Base-by-base conservation (phyloP, 2,113 vertebrate genomes). In the Coturnix japonica region DNA sequence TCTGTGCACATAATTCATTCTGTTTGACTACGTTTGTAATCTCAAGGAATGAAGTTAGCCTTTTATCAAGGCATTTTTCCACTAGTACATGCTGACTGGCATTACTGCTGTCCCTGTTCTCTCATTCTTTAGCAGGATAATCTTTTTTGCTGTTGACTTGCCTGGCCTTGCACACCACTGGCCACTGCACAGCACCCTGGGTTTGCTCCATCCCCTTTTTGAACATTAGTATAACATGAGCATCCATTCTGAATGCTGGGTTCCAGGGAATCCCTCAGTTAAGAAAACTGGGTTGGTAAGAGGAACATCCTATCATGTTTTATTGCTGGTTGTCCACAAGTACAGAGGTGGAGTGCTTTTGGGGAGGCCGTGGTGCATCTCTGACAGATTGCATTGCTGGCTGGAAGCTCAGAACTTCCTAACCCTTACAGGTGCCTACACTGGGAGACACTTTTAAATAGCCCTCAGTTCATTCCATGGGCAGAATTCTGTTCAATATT, bases 401-500 rank as follows among this genome's bases (percentile, higher is more conserved):
- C 1, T 65, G 79, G 49, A 44, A 66, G 13, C 6, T 13, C 5
- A 44, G 73, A 74, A 51, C 43, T 60, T 64, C 35, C 51, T 23
- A 66, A 8, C 59, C 54, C 84, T 47, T 46, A 8, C 8, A 49
- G 2, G 71, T 2, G 0, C 72, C 86, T 80, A 3, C 66, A 64
- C 63, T 43, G 72, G 67, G 80, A 56, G 46, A 23, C 16, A 15
- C 51, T 74, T 15, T 9, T 77, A 91, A 93, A 72, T 84, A 47
- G 63, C 88, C 70, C 82, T 74, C 11, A 31, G 71, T 90, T 95
- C 30, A 56, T 80, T 94, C 89, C 56, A 21, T 14, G 46, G 84
- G 43, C 51, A 61, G 94, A 80, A 82, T 95, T 92, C 84, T 72
- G 70, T 49, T 78, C 87, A 89, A 92, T 93, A 66, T 23, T 77